Conservation (phyloP, 2,888 invertebrate species). For the Tipula confusa region DNA sequence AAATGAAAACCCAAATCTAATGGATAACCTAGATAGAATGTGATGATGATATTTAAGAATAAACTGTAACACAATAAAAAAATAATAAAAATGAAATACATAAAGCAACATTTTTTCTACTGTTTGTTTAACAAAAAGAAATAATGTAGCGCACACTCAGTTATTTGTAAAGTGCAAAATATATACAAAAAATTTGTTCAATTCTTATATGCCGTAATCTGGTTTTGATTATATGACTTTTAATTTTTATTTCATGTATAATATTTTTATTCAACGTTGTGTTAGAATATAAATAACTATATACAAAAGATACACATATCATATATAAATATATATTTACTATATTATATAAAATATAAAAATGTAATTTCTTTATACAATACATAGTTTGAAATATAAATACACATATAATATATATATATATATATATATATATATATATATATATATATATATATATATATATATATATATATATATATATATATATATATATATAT, state of each 20-base stretch:
- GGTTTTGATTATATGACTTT: slow-evolving; percentile 20
- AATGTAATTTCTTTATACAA: too few relatives aligned
- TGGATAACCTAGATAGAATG: background rate
- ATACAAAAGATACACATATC: background rate
- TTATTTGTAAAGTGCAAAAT: slow-evolving; percentile 12
- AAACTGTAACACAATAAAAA: background rate
- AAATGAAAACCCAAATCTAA: background rate
- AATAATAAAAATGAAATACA: background rate
- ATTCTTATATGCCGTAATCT: slow-evolving; percentile 25
- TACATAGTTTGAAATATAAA: too few relatives aligned
- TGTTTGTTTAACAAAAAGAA: background rate
- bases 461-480: too few relatives aligned
- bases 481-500: too few relatives aligned
- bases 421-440: too few relatives aligned
- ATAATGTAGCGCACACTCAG: slow-evolving; percentile 28
- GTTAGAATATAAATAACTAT: background rate
- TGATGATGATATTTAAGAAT: slow-evolving; percentile 3
- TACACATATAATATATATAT: too few relatives aligned
- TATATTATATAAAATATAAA: too few relatives aligned
- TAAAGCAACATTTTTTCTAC: background rate
- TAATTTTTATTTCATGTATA: background rate
- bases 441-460: too few relatives aligned
- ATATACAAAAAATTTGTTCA: background rate
- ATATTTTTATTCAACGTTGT: background rate
- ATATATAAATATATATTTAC: too few relatives aligned